Evolutionary conservation across 2,797 vertebrate species (phyloP), one percentile per base, ranked within the genome.

Genomic region (Tapirus indicus): DNA sequence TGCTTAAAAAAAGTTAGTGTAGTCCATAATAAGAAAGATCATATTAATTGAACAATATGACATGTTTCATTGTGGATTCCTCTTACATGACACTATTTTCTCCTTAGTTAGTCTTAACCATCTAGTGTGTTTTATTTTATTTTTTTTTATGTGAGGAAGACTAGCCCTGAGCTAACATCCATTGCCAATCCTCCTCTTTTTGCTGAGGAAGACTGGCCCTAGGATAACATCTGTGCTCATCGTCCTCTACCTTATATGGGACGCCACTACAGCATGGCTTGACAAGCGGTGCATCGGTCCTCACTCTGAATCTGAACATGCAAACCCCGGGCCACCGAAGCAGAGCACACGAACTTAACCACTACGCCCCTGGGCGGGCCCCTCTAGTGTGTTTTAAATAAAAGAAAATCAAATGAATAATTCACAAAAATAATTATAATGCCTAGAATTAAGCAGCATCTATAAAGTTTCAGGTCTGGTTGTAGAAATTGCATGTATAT

Each of bases 391-490:
- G 18, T 68, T 93, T 88, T 54, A 64, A 80, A 62, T 78, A 38
- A 87, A 87, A 83, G 1, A 58, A 78, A 82, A 80, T 6, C 27
- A 90, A 96, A 82, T 75, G 4, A 92, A 44, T 82, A 86, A 82
- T 75, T 56, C 23, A 35, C 18, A 35, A 29, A 75, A 90, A n/a
- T 84, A 58, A 72, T n/a, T 69, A 62, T n/a, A 86, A 75, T 75
- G 35, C 41, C 23, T 41, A 49, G 6, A 83, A 25, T 96, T 64
- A 72, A 41, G 16, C 49, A 92, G 2, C 11, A 56, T n/a, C 35
- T 38, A 69, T 66, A 20, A 77, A 54, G 18, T 56, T 62, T 83
- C 25, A 54, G 12, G 12, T 84, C 7, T 2, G 17, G 79, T 75
- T 62, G 20, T n/a, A 88, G 27, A 83, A 77, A 93, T 1, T 86